A percentile compares a stretch with the other conserved stretches of the same genome.
phyloP scores from a whole-genome alignment of 2,113 vertebrate species.

The Ctenomys sociabilis region DNA sequence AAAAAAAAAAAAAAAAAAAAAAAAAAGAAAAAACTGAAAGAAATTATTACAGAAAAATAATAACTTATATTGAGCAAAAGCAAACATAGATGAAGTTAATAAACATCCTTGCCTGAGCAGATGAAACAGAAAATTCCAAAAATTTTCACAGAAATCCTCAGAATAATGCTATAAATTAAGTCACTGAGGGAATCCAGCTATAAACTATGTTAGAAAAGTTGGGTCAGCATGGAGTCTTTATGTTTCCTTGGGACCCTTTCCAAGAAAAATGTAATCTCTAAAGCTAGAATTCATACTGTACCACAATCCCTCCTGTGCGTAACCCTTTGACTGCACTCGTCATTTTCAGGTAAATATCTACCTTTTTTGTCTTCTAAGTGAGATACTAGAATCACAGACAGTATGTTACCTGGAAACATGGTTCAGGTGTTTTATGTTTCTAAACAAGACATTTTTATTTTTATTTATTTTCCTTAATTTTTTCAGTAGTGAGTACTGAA shows the following conservation, averaged over 20 bases:
- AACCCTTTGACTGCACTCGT: neutral
- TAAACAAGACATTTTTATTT: neutral
- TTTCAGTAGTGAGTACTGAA: neutral
- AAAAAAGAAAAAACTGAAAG: no score
- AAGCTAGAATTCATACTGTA: neutral
- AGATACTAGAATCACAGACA: neutral
- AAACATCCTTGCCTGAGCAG: neutral
- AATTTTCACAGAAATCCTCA: neutral
- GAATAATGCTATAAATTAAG: neutral
- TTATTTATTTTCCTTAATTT: neutral
- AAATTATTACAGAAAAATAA: neutral
- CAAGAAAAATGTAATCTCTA: neutral
- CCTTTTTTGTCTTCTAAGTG: neutral
- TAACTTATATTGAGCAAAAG: neutral
- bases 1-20: no score
- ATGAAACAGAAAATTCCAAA: neutral
- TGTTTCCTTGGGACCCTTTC: neutral
- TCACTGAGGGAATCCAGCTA: neutral
- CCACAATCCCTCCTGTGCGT: neutral
- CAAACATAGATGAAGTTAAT: neutral
- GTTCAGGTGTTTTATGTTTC: neutral
- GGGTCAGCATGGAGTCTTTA: neutral
- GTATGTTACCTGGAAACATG: neutral
- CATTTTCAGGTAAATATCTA: neutral
- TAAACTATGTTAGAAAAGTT: neutral